Base-by-base conservation (phyloP, 2,888 invertebrate genomes). In the Apotomis capreana region DNA sequence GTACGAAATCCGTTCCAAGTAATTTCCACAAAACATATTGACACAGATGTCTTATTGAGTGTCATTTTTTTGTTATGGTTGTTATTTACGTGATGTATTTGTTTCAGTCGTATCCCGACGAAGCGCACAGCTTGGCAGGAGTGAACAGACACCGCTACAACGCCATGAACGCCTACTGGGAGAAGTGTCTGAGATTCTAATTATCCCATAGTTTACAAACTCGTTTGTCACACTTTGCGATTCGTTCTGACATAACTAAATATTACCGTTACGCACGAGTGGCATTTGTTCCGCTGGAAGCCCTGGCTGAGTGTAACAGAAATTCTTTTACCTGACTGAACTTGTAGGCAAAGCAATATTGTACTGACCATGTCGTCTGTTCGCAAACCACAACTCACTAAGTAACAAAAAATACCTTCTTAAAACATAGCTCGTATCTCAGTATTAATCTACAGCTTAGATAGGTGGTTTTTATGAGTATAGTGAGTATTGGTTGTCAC, bases 101-200 rank as follows among this genome's bases (percentile, higher is more conserved):
- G 80, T 89, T 87, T 10, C 89, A 96, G 96, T 95, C 95, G 8
- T 98, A 98, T 83, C 96, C 98, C 0, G 98, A 98, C 86, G 97
- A 98, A 87, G 95, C 96, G 51, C 98, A 98, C 87, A 94, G 95
- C 49, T 90, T 98, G 78, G 81, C 84, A 0, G 95, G 95, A 12
- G 96, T 96, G 0, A 92, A 94, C 74, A 93, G 94, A n/a, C 98
- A 98, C 88, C 92, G 98, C 4, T 98, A 97, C 88, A 95, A 95
- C 80, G 95, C 96, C 0, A 96, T 98, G 94, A 97, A 97, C 81
- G 94, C 94, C 74, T 98, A 97, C 85, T 96, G 95, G 95, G 87
- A 85, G 49, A 91, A 94, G 59, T 96, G 96, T 77, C 90, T 95
- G 6, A 78, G 79, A 26, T 74, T 87, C 65, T 78, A 83, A 69